Conservation (phyloP, 2,888 invertebrate genomes). For the Dioctria rufipes region DNA sequence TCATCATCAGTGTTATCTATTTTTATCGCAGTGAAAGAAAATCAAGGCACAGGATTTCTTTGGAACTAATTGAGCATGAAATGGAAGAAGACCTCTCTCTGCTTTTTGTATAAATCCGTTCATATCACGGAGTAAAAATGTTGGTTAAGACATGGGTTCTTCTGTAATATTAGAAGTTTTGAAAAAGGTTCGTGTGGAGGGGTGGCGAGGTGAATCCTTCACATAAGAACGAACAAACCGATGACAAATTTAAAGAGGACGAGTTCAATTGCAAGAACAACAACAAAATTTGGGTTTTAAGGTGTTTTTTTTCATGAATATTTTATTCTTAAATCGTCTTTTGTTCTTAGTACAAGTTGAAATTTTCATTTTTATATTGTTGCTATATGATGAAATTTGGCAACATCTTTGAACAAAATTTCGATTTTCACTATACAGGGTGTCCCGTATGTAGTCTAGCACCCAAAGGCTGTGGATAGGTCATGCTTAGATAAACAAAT, state of each 20-base stretch:
- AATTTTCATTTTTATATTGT: too few species aligned
- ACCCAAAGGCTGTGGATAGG: too few species aligned
- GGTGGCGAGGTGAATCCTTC: background rate
- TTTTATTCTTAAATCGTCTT: too few species aligned
- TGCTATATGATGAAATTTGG: too few species aligned
- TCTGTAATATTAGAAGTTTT: background rate
- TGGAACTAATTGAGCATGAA: slow-evolving; percentile 15
- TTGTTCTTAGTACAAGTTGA: too few species aligned
- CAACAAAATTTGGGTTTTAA: too few species aligned
- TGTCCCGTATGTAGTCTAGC: too few species aligned
- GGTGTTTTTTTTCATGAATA: too few species aligned
- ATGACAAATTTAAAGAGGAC: background rate
- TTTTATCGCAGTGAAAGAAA: slow-evolving; percentile 10
- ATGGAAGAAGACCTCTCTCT: background rate
- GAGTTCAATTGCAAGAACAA: background rate
- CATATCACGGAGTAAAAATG: background rate
- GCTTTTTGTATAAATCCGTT: background rate
- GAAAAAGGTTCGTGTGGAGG: background rate
- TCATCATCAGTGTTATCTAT: background rate
- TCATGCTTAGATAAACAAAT: too few species aligned
- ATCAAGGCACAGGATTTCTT: slow-evolving; percentile 1
- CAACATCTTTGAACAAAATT: too few species aligned
- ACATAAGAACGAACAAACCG: too few species aligned
- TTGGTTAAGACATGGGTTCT: background rate
- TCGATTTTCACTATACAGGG: too few species aligned